Conservation (phyloP, 1,140 invertebrate genomes). For the Zaprionus lachaisei region DNA sequence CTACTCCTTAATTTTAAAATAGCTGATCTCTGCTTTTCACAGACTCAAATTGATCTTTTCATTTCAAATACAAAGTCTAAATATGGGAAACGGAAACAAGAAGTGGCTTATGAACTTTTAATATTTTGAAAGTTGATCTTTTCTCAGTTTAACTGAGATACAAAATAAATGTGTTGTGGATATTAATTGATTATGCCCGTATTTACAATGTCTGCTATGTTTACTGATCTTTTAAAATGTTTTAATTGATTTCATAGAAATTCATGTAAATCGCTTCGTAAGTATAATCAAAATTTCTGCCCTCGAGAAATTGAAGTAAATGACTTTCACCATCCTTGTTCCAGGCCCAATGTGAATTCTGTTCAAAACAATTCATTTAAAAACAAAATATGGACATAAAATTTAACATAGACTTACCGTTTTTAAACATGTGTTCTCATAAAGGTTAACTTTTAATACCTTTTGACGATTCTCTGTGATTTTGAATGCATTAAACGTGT, state of each 20-base stretch:
- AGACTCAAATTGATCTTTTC: not conserved
- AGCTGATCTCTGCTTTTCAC: not conserved
- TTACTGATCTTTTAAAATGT: not conserved
- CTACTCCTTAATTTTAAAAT: not conserved
- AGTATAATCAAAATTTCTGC: slow-evolving; percentile 35
- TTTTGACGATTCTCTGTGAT: slow-evolving; percentile 28
- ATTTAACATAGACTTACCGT: slow-evolving; percentile 19
- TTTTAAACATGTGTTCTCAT: slow-evolving; percentile 19
- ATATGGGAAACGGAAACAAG: not conserved
- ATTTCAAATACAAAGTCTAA: not conserved
- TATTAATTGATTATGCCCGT: slow-evolving; percentile 29
- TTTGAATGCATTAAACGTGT: slow-evolving; percentile 28
- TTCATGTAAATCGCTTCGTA: slow-evolving; percentile 36
- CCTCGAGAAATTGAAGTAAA: slow-evolving; percentile 9
- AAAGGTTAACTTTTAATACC: slow-evolving; percentile 28
- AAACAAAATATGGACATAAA: not conserved
- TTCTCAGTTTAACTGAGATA: not conserved
- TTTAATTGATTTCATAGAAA: slow-evolving; percentile 1
- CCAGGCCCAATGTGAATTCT: slow-evolving; percentile 33
- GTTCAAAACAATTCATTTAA: slow-evolving; percentile 4
- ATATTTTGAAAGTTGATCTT: slow-evolving; percentile 14
- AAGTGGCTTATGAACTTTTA: slow-evolving; percentile 15
- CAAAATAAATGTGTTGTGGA: not conserved
- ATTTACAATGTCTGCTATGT: slow-evolving; percentile 16
- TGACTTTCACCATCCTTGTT: slow-evolving; percentile 5